These are phyloP conservation scores for Alloplasta piceator DNA, from an alignment of 2,888 invertebrate genomes.

Conservation along the genomic window DNA sequence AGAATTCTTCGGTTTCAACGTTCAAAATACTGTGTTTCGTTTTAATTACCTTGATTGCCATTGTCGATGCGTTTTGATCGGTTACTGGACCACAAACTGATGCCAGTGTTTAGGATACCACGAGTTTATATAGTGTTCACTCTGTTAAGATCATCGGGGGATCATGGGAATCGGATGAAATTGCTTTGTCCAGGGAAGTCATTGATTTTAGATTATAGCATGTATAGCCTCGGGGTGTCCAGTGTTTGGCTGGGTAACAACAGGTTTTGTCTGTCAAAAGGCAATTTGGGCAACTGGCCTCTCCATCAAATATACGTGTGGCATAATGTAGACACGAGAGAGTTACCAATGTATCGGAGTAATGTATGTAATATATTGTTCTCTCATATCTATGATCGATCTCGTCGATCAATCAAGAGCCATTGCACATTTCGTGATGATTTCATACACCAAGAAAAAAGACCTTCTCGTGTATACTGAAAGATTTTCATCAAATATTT, in stretches of 20 bases:
- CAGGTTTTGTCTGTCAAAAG: conserved; percentile 32
- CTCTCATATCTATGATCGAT: background rate
- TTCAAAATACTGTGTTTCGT: background rate
- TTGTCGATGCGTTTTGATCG: conserved; percentile 66
- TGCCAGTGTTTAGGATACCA: conserved; percentile 47
- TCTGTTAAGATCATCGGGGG: conserved; percentile 26
- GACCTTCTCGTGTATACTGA: too few relatives aligned
- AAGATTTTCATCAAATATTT: too few relatives aligned
- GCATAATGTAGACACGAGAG: background rate
- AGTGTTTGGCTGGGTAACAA: conserved; percentile 14
- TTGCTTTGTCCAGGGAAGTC: conserved; percentile 18
- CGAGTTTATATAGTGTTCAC: conserved; percentile 66
- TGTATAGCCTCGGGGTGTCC: conserved; percentile 14
- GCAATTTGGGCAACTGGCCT: conserved; percentile 25
- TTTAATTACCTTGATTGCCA: conserved; percentile 69
- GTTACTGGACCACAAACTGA: conserved; percentile 69
- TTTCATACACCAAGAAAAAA: background rate
- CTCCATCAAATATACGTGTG: conserved; percentile 1
- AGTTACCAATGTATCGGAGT: too few relatives aligned
- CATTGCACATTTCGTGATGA: conserved; percentile 9
- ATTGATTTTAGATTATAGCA: conserved; percentile 16
- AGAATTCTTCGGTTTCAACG: background rate
- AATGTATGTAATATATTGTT: background rate
- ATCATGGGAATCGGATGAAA: conserved; percentile 15
- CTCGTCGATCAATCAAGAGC: conserved; percentile 30